Evolutionary conservation across 2,888 invertebrate species (phyloP).

Genomic region (Drosophila quasianomalipes): DNA sequence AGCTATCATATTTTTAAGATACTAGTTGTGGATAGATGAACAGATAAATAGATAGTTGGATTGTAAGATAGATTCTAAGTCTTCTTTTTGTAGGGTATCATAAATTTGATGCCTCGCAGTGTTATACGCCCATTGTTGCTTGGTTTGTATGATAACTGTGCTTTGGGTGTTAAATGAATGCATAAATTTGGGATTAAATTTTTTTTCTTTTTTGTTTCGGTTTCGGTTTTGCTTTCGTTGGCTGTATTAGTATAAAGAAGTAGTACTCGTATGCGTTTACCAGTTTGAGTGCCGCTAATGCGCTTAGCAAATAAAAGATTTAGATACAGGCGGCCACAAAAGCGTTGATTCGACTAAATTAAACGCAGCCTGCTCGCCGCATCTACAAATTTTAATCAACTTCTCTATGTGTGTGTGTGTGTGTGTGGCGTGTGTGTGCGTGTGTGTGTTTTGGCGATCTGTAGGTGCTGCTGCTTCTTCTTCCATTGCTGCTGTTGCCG

Average conservation of each 20-base stretch:
- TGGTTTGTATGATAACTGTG: conserved; percentile 53
- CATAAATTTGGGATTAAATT: background rate
- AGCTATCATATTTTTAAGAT: background rate
- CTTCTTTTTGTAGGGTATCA: conserved; percentile 7
- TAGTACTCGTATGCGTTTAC: conserved; percentile 35
- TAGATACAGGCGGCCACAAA: conserved; percentile 55
- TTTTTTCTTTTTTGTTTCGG: conserved; percentile 35
- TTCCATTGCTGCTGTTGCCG: conserved; percentile 24
- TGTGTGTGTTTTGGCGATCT: background rate
- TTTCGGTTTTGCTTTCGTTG: conserved; percentile 56
- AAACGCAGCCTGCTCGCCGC: conserved; percentile 47
- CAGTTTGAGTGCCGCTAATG: conserved; percentile 64
- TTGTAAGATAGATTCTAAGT: background rate
- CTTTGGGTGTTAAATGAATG: conserved; percentile 32
- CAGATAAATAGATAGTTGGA: background rate
- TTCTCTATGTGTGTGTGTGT: conserved; percentile 32
- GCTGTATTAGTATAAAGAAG: conserved; percentile 10
- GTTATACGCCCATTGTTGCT: background rate
- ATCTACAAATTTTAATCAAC: conserved; percentile 71
- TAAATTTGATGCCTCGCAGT: background rate
- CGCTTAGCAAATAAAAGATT: conserved; percentile 61
- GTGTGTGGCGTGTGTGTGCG: background rate
- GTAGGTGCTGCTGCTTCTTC: conserved; percentile 16
- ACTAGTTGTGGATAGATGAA: background rate
- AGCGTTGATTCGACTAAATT: conserved; percentile 76